Evolutionary conservation across 2,113 vertebrate genomes (phyloP).

Genomic region (Merops nubicus): DNA sequence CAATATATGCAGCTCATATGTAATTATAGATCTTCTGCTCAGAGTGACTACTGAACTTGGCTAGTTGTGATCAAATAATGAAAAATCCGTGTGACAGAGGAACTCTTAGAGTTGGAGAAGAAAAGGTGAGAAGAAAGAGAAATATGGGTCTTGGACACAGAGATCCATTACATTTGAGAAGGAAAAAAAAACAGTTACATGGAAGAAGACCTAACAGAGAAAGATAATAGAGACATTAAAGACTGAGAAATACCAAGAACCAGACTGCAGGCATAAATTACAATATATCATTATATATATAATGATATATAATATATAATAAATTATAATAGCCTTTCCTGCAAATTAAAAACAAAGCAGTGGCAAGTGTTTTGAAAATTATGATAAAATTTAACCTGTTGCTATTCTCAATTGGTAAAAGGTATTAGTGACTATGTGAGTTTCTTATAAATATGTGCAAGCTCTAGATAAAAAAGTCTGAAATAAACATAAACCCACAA

Average conservation of each 20-base stretch:
- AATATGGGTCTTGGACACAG: neutral
- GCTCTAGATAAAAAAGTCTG: neutral
- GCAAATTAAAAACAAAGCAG: conserved; percentile 6
- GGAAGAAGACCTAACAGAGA: conserved; percentile 11
- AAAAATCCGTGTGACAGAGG: neutral
- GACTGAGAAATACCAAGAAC: neutral
- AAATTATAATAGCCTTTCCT: conserved; percentile 13
- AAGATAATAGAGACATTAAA: neutral
- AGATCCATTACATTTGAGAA: neutral
- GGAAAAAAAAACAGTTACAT: neutral
- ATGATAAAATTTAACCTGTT: neutral
- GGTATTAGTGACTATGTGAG: neutral
- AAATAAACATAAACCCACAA: neutral
- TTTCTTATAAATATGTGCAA: neutral
- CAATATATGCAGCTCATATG: neutral
- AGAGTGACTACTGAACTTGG: neutral
- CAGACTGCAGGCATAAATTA: conserved; percentile 25
- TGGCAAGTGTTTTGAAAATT: neutral
- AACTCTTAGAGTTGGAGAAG: neutral
- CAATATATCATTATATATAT: too few species aligned
- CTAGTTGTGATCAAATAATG: neutral
- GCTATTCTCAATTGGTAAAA: neutral
- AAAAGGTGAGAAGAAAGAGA: neutral
- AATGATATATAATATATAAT: too few species aligned
- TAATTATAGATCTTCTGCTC: neutral